A percentile compares a stretch with the other conserved stretches of the same genome.
phyloP scores from a whole-genome alignment of 2,797 vertebrate genomes.

The Myotis vivesi region DNA sequence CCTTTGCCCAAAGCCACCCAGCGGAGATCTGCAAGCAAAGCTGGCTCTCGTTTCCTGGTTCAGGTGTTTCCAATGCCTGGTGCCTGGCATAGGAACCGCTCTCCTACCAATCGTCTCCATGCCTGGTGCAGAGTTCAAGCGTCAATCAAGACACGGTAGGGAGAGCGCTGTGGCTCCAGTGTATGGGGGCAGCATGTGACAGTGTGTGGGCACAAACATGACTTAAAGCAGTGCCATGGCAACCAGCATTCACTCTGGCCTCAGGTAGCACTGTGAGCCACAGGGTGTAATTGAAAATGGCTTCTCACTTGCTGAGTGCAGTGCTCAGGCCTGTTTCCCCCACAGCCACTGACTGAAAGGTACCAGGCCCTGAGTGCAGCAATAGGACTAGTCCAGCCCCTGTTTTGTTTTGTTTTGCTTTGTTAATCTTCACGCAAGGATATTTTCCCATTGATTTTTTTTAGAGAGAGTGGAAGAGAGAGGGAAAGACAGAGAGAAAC shows the following conservation, averaged over 20 bases:
- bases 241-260: conserved; percentile 49
- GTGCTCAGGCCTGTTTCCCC: neutral
- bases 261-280: neutral
- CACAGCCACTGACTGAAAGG: neutral
- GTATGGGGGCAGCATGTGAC: neutral
- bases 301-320: neutral
- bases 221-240: conserved; percentile 60
- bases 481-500: too few relatives aligned
- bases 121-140: neutral
- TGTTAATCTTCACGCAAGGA: too few relatives aligned
- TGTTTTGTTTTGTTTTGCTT: too few relatives aligned
- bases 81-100: neutral
- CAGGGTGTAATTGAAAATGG: neutral
- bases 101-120: neutral
- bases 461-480: too few relatives aligned
- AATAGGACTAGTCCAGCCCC: too few relatives aligned
- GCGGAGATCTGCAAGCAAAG: neutral
- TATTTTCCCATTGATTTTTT: too few relatives aligned
- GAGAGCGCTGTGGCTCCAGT: neutral
- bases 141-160: neutral
- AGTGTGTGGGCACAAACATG: neutral
- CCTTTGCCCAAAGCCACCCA: neutral
- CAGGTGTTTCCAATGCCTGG: neutral
- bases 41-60: neutral
- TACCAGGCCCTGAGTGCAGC: neutral